Evolutionary conservation across 2,113 vertebrate genomes (phyloP), one percentile per base, ranked within the genome.

Genomic region (Oncorhynchus keta): DNA sequence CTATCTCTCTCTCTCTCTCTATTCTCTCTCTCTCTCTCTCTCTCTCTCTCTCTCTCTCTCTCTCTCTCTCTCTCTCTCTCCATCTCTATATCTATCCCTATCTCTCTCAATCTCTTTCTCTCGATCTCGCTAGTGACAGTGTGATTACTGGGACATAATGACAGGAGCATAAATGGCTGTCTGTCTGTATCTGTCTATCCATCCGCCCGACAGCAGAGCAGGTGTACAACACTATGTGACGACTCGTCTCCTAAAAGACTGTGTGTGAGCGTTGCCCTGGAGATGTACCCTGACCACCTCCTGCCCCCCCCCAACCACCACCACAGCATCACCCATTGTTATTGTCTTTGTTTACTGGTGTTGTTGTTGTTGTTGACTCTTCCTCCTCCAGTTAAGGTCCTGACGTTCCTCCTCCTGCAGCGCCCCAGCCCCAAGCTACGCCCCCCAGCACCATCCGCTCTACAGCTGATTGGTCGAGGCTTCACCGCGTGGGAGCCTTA

Each of bases 401-500:
- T 99, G 93, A 98, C 97, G 0, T 98, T 96, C 86, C 95, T 99
- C 67, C 95, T 99, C 84, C 95, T 99, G n/a, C 97, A 99, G 90
- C 94, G 96, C 0, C 94, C 97, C 28, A 28, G 28, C 83, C 92
- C 94, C 59, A 96, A 95, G 76, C 95, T 98, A 18, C 32, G 4
- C 30, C 32, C 32, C 97, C 97, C 92, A 98, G 97, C 91, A 97
- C 97, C 69, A 95, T 99, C 90, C 94, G 97, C 75, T 93, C 97
- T 57, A 98, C 97, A 0, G 97, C 98, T 99, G 89, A 97, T 99
- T 66, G 97, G 98, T 61, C 94, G 98, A 7, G 97, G 97, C 67
- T 99, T 99, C 88, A 99, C 98, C 0, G 97, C 99, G 14, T 99
- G 98, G 98, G 98, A 99, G 89, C 97, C 98, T 0, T 99, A 98